These are phyloP conservation scores for Cantharis rufa DNA, from an alignment of 2,888 invertebrate species.

Conservation along the genomic window DNA sequence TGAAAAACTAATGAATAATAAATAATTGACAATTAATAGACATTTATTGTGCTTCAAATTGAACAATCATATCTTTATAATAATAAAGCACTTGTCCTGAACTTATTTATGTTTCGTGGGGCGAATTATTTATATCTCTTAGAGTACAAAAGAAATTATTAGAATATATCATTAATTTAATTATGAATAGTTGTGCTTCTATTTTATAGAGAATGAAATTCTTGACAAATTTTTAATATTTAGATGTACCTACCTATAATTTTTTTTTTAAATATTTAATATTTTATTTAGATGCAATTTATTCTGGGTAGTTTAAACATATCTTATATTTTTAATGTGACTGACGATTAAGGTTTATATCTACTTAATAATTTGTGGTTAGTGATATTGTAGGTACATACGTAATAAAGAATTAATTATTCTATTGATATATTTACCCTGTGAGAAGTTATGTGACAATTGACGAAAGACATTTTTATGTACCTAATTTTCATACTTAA, in stretches of 20 bases:
- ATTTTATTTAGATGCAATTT: constrained; percentile 23
- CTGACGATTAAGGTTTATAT: constrained; percentile 32
- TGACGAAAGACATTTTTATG: constrained; percentile 49
- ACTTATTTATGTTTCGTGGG: neutral
- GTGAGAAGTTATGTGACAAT: constrained; percentile 36
- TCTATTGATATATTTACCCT: constrained; percentile 32
- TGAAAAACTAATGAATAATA: constrained; percentile 1
- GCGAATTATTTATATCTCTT: constrained; percentile 39
- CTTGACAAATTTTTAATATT: constrained; percentile 35
- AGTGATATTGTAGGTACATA: constrained; percentile 36
- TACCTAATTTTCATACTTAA: constrained; percentile 53
- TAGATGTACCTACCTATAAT: constrained; percentile 20
- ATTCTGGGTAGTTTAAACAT: constrained; percentile 29
- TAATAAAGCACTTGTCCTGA: neutral
- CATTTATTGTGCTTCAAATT: constrained; percentile 47
- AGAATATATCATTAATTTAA: constrained; percentile 32
- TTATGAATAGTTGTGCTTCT: constrained; percentile 34
- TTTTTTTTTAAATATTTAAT: constrained; percentile 24
- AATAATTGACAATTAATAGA: constrained; percentile 45
- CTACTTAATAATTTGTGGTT: constrained; percentile 39
- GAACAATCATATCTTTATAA: constrained; percentile 51
- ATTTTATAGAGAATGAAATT: constrained; percentile 38
- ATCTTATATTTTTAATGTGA: constrained; percentile 32
- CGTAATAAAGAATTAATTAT: constrained; percentile 27
- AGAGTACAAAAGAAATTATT: constrained; percentile 52